Base-by-base conservation (phyloP, 2,888 invertebrate species). In the Eilema depressum region DNA sequence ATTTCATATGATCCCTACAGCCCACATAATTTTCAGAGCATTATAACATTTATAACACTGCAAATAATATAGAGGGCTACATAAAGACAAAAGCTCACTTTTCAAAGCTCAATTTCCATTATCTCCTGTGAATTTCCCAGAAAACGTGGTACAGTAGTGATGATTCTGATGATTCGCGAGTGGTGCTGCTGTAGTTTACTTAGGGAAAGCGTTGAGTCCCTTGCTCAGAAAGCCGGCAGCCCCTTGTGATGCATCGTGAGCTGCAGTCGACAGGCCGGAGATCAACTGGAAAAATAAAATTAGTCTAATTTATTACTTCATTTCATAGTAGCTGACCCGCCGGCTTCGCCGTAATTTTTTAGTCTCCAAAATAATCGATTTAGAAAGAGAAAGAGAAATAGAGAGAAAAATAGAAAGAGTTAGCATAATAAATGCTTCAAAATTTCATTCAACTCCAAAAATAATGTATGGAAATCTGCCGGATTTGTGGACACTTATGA, bases 201-300 rank as follows among this genome's bases (percentile, higher is more conserved):
- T 94, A 69, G 91, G 90, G 89, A 93, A 92, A 63, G 89, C 82
- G 25, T 91, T 89, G 59, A 96, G 88, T 1, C 96, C 95, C 88
- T 96, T 96, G 91, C 92, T 95, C 76, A 96, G 92, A 5, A 96
- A 89, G 0, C 93, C 93, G 0, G 92, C 88, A 1, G 95, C 94
- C 53, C 93, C 92, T 60, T 94, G 91, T 2, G 95, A 91, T 11
- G 95, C 95, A 26, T 95, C 94, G 63, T 95, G 92, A 5, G 92
- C 89, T 1, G 91, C 92, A 0, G 91, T 79, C 0, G 94, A 89
- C 23, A 95, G 73, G 79, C 91, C 92, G 4, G 93, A 85, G 69
- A 93, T 86, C 82, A 95, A 73, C 95, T 95, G 86, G 2, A 83
- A 88, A 20, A 10, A 56, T 1, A 33, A 28, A 56, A 57, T 23